phyloP scores from a whole-genome alignment of 1,140 invertebrate genomes.

The Drosophila ercepeae region DNA sequence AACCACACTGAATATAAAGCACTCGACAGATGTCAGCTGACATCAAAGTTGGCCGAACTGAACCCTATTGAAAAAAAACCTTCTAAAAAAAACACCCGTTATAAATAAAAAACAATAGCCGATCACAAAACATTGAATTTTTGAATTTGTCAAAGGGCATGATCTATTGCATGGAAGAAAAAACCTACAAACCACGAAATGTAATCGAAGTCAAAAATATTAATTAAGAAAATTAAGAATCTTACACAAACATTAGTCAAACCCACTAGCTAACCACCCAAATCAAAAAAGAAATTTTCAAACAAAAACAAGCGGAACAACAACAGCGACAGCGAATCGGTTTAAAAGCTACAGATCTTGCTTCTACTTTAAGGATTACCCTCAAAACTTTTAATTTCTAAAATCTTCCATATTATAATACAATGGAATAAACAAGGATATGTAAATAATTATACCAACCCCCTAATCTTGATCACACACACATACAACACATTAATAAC shows the following conservation, averaged over 20 bases:
- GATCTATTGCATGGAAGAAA: too few species aligned
- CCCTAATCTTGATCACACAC: constrained; percentile 40
- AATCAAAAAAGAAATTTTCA: constrained; percentile 9
- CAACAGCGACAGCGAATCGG: constrained; percentile 22
- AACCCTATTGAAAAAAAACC: too few species aligned
- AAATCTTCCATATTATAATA: constrained; percentile 21
- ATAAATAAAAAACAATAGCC: too few species aligned
- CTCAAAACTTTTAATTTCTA: constrained; percentile 4
- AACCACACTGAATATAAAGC: too few species aligned
- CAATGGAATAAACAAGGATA: constrained; percentile 42
- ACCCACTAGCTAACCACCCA: constrained; percentile 14
- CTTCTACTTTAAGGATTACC: constrained; percentile 1
- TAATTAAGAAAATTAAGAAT: constrained; percentile 8
- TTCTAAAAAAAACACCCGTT: too few species aligned
- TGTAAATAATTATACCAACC: constrained; percentile 35
- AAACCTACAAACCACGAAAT: too few species aligned
- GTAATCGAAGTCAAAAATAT: too few species aligned
- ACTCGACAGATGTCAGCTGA: too few species aligned
- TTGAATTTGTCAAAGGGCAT: too few species aligned
- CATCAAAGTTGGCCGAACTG: too few species aligned
- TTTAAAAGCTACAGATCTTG: constrained; percentile 14
- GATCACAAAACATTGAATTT: too few species aligned
- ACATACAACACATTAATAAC: constrained; percentile 17
- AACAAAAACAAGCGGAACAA: constrained; percentile 20
- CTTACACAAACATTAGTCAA: constrained; percentile 18